Conservation (phyloP, 2,888 invertebrate genomes). For the Andrena praecox region DNA sequence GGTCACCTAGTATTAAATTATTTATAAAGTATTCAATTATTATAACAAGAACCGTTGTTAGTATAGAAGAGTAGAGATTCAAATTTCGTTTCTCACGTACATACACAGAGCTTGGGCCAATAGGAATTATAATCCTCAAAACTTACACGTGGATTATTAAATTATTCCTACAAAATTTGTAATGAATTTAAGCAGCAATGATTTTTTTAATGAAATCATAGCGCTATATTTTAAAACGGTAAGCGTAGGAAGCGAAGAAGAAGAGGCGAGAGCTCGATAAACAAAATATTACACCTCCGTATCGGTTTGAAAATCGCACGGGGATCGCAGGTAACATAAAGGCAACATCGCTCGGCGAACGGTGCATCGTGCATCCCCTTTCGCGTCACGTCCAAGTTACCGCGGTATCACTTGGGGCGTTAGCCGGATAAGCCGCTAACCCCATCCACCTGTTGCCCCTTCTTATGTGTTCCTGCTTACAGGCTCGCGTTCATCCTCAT, state of each 20-base stretch:
- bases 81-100: too few species aligned
- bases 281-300: background rate
- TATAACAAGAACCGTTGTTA: too few species aligned
- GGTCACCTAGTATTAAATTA: too few species aligned
- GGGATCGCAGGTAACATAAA: background rate
- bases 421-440: constrained; percentile 84
- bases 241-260: too few species aligned
- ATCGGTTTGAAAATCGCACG: background rate
- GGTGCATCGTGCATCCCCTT: constrained; percentile 67
- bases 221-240: too few species aligned
- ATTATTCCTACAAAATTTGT: too few species aligned
- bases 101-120: too few species aligned
- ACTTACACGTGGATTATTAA: background rate
- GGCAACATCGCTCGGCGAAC: constrained; percentile 24
- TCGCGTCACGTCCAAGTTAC: constrained; percentile 73
- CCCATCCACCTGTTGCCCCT: constrained; percentile 85
- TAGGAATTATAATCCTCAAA: background rate
- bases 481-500: constrained; percentile 68
- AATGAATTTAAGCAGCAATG: background rate
- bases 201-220: too few species aligned
- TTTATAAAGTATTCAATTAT: too few species aligned
- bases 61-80: too few species aligned
- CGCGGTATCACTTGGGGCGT: constrained; percentile 83
- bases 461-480: constrained; percentile 78
- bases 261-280: too few species aligned